Evolutionary conservation across 2,888 invertebrate genomes (phyloP).

Genomic region (Philereme vetulata): DNA sequence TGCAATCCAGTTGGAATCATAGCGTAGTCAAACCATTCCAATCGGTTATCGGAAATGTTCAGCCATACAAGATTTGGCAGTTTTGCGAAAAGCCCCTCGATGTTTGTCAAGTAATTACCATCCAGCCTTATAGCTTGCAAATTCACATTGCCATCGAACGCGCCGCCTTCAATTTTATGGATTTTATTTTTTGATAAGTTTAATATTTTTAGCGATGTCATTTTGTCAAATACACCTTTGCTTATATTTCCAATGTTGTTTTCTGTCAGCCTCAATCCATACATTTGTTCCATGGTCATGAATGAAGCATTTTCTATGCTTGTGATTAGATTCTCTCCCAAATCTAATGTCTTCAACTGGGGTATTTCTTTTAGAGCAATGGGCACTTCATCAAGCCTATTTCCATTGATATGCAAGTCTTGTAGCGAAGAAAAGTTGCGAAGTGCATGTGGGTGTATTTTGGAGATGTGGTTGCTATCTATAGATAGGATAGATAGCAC

Average conservation of each 20-base stretch:
- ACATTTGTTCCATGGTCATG: slow-evolving; percentile 90
- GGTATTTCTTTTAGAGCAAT: slow-evolving; percentile 89
- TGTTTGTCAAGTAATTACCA: slow-evolving; percentile 91
- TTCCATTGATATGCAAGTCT: slow-evolving; percentile 92
- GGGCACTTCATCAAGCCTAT: slow-evolving; percentile 90
- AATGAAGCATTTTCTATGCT: slow-evolving; percentile 92
- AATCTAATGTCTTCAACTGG: slow-evolving; percentile 90
- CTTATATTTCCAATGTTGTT: slow-evolving; percentile 92
- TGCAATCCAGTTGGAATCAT: slow-evolving; percentile 92
- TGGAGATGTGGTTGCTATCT: slow-evolving; percentile 91
- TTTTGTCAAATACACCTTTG: slow-evolving; percentile 91
- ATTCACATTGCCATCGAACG: slow-evolving; percentile 90
- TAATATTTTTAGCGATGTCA: slow-evolving; percentile 90
- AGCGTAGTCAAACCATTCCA: slow-evolving; percentile 93
- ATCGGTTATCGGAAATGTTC: slow-evolving; percentile 93
- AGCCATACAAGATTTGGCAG: slow-evolving; percentile 92
- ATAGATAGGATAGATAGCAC: slow-evolving; percentile 90
- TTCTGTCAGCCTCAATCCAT: slow-evolving; percentile 91
- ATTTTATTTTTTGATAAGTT: slow-evolving; percentile 93
- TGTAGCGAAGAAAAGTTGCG: slow-evolving; percentile 91
- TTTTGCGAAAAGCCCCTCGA: slow-evolving; percentile 90
- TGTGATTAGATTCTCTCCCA: slow-evolving; percentile 93
- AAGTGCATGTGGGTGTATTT: slow-evolving; percentile 89
- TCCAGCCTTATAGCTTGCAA: slow-evolving; percentile 92
- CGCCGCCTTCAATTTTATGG: slow-evolving; percentile 89